phyloP scores from a whole-genome alignment of 2,797 vertebrate genomes.

The Girardinus metallicus region DNA sequence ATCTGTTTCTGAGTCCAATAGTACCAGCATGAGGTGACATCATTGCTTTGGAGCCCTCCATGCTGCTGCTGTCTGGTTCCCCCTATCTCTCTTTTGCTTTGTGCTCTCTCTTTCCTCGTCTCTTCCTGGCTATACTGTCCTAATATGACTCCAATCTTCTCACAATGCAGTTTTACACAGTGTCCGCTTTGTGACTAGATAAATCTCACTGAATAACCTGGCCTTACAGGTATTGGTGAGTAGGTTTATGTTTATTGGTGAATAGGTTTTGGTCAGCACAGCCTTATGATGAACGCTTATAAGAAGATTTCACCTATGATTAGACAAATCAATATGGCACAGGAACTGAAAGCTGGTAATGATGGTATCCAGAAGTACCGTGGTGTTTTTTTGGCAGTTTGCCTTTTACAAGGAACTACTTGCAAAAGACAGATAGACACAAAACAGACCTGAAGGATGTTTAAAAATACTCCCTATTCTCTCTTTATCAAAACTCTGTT shows the following conservation, averaged over 20 bases:
- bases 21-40: constrained; percentile 72
- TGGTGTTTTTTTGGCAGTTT: constrained; percentile 11
- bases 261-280: constrained; percentile 51
- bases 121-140: constrained; percentile 8
- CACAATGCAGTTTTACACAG: constrained; percentile 11
- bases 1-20: constrained; percentile 61
- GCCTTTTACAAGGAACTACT: constrained; percentile 17
- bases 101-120: constrained; percentile 18
- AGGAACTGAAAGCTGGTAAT: constrained; percentile 38
- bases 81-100: constrained; percentile 22
- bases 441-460: constrained; percentile 39
- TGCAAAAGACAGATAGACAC: constrained; percentile 19
- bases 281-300: constrained; percentile 48
- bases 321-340: constrained; percentile 56
- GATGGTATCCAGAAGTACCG: constrained; percentile 32
- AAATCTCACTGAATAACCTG: not conserved
- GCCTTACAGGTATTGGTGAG: no score
- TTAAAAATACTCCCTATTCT: constrained; percentile 41
- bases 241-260: constrained; percentile 3
- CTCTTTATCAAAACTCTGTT: constrained; percentile 37
- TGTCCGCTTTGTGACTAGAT: constrained; percentile 27
- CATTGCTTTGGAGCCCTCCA: constrained; percentile 64
- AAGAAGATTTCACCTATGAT: constrained; percentile 60
- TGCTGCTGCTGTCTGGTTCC: constrained; percentile 45
- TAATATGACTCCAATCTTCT: constrained; percentile 19